Evolutionary conservation across 2,888 invertebrate species (phyloP).

Genomic region (Dryobota labecula): DNA sequence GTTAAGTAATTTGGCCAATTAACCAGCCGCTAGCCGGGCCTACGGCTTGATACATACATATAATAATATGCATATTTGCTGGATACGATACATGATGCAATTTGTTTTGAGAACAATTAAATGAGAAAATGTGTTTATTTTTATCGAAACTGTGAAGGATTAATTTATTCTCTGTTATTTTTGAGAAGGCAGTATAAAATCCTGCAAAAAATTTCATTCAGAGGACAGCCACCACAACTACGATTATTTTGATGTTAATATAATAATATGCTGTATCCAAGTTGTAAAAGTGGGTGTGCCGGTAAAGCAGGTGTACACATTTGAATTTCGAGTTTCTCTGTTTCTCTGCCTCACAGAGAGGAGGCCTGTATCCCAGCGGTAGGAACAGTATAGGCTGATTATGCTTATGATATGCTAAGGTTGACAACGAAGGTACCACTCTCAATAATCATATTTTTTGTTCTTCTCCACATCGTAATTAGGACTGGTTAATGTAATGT

Average conservation of each 20-base stretch:
- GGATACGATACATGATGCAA: not conserved
- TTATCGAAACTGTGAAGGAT: not conserved
- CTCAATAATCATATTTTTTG: not conserved
- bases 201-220: too few relatives aligned
- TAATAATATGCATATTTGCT: not conserved
- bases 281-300: too few relatives aligned
- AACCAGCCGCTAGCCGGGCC: slow-evolving; percentile 7
- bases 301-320: too few relatives aligned
- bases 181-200: not conserved
- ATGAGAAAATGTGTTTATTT: not conserved
- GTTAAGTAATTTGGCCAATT: slow-evolving; percentile 50
- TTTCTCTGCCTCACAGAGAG: too few relatives aligned
- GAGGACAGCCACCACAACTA: not conserved
- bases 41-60: not conserved
- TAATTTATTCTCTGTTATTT: not conserved
- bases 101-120: slow-evolving; percentile 5
- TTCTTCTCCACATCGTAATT: not conserved
- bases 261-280: too few relatives aligned
- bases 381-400: too few relatives aligned
- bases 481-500: not conserved
- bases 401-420: too few relatives aligned
- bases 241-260: not conserved
- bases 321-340: too few relatives aligned
- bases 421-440: too few relatives aligned
- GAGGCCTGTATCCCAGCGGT: too few relatives aligned